Percentiles rank a stretch among this genome's conserved stretches.
These are phyloP conservation scores for Sinelater perroti DNA, from an alignment of 2,888 invertebrate genomes.

Conservation along the genomic window DNA sequence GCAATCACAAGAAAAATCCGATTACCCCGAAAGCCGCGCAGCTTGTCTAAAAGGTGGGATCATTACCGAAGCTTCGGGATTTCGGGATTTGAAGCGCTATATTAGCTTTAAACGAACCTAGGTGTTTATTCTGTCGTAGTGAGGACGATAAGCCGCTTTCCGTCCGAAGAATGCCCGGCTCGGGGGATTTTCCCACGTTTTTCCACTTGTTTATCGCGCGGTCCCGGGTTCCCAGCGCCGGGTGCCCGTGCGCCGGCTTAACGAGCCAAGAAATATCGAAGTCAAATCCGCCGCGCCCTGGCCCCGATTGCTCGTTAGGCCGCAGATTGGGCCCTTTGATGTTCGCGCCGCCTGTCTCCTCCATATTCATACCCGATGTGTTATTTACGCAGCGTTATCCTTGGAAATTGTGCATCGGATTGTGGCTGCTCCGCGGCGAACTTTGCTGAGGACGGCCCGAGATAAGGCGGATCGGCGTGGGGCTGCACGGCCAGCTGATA, in stretches of 20 bases:
- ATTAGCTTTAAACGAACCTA: conserved; percentile 17
- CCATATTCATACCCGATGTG: conserved; percentile 40
- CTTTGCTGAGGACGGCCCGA: conserved; percentile 9
- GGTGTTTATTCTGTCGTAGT: conserved; percentile 18
- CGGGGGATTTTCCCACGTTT: conserved; percentile 2
- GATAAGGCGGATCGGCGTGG: conserved; percentile 9
- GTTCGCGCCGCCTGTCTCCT: conserved; percentile 31
- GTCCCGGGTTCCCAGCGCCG: background rate
- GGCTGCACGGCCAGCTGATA: conserved; percentile 2
- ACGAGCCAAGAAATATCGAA: conserved; percentile 24
- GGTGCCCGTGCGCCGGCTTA: background rate
- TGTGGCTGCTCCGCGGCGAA: conserved; percentile 24
- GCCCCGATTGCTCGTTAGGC: conserved; percentile 34
- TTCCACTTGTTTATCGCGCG: conserved; percentile 14
- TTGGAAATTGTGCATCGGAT: conserved; percentile 36
- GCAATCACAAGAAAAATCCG: background rate
- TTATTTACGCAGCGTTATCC: conserved; percentile 41
- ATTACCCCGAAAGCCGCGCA: background rate
- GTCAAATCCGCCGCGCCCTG: conserved; percentile 20
- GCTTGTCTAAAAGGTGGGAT: background rate
- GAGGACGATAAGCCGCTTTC: conserved; percentile 12
- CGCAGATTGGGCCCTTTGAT: conserved; percentile 38
- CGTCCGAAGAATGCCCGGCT: conserved; percentile 4
- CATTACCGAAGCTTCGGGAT: conserved; percentile 6
- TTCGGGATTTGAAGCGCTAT: background rate